Evolutionary conservation across 1,140 invertebrate genomes (phyloP).

Genomic region (Panulirus ornatus): DNA sequence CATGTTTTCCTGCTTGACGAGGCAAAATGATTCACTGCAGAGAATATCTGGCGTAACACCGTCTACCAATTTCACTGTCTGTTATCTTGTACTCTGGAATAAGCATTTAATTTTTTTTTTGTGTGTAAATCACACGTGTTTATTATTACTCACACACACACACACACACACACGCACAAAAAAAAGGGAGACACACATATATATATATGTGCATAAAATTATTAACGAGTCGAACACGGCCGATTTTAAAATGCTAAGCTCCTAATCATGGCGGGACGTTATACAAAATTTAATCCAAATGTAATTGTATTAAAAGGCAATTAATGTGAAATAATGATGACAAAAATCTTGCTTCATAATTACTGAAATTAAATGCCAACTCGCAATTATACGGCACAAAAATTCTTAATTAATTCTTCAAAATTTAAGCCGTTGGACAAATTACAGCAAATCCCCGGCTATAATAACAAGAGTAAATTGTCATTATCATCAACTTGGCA

Average conservation of each 20-base stretch:
- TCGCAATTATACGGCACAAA: slow-evolving; percentile 53
- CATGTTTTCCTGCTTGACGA: not conserved
- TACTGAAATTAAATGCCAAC: slow-evolving; percentile 52
- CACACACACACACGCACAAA: no score
- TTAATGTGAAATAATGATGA: slow-evolving; percentile 42
- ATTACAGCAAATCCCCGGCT: slow-evolving; percentile 39
- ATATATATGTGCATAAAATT: slow-evolving; percentile 8
- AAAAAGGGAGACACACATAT: slow-evolving; percentile 3
- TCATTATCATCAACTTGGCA: slow-evolving; percentile 25
- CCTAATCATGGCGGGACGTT: slow-evolving; percentile 17
- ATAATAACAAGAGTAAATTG: slow-evolving; percentile 34
- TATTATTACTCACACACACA: not conserved
- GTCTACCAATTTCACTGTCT: no score
- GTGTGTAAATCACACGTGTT: no score
- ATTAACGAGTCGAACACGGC: not conserved
- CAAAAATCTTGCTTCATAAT: slow-evolving; percentile 55
- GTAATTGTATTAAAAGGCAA: slow-evolving; percentile 48
- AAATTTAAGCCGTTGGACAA: slow-evolving; percentile 56
- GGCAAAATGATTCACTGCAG: no score
- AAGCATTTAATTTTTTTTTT: no score
- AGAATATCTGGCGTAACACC: no score
- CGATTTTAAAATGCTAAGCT: slow-evolving; percentile 12
- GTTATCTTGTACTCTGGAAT: no score
- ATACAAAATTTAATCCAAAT: slow-evolving; percentile 35
- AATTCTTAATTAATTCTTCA: slow-evolving; percentile 57